Conservation (phyloP, 2,797 vertebrate genomes). For the Aselliscus stoliczkanus region DNA sequence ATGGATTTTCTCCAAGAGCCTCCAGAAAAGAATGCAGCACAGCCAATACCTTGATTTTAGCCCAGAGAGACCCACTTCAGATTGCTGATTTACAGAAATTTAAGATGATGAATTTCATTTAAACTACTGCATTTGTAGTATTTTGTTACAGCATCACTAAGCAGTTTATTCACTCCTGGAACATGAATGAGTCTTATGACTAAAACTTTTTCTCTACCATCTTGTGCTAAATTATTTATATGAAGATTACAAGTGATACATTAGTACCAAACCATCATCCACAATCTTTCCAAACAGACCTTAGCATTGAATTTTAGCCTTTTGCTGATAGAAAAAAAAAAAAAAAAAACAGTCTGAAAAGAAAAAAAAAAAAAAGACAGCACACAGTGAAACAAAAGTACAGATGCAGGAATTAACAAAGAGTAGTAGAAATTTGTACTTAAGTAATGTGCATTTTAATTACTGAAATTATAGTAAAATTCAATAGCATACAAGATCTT, state of each 20-base stretch:
- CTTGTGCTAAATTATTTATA: neutral
- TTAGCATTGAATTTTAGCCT: neutral
- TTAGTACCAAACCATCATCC: neutral
- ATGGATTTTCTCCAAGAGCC: neutral
- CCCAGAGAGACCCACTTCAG: neutral
- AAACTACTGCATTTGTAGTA: neutral
- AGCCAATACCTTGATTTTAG: neutral
- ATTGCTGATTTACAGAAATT: neutral
- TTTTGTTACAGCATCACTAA: neutral
- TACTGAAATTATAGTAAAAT: neutral
- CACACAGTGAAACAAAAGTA: neutral
- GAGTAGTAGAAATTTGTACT: neutral
- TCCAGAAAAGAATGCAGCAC: neutral
- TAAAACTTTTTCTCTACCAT: neutral
- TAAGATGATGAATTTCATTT: neutral
- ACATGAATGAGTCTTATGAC: neutral
- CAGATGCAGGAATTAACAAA: neutral
- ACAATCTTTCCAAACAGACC: neutral
- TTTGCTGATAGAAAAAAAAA: neutral
- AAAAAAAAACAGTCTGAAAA: neutral
- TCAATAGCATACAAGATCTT: neutral
- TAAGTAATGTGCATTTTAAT: neutral
- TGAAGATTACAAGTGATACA: neutral
- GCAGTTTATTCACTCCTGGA: neutral
- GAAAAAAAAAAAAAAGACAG: neutral